Conservation (phyloP, 2,888 invertebrate species). For the Allygus modestus region DNA sequence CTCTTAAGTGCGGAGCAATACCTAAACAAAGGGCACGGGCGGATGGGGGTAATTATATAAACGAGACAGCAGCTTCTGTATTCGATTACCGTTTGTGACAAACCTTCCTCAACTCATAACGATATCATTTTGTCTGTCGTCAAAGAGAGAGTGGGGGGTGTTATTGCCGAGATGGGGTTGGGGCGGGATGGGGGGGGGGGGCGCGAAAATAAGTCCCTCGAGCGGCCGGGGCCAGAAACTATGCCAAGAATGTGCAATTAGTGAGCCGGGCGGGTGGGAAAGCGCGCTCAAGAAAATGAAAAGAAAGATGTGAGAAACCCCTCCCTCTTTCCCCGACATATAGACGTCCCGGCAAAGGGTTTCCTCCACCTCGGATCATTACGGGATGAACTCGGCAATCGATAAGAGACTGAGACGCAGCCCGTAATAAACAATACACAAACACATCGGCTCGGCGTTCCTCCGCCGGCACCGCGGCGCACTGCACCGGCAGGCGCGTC, state of each 20-base stretch:
- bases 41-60: slow-evolving; percentile 42
- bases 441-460: neutral
- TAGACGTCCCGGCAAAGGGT: slow-evolving; percentile 49
- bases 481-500: too few species aligned
- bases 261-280: slow-evolving; percentile 55
- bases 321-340: slow-evolving; percentile 28
- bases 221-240: slow-evolving; percentile 70
- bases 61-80: slow-evolving; percentile 19
- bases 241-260: slow-evolving; percentile 76
- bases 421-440: slow-evolving; percentile 1
- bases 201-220: slow-evolving; percentile 64
- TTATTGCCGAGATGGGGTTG: slow-evolving; percentile 61
- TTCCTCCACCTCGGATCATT: slow-evolving; percentile 34
- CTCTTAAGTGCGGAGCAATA: slow-evolving; percentile 17
- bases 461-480: too few species aligned
- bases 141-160: slow-evolving; percentile 65
- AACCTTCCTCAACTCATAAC: slow-evolving; percentile 59
- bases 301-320: slow-evolving; percentile 65
- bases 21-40: slow-evolving; percentile 21
- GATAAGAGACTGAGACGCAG: neutral
- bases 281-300: slow-evolving; percentile 66
- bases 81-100: slow-evolving; percentile 54
- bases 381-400: slow-evolving; percentile 40
- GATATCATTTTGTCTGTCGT: slow-evolving; percentile 64
- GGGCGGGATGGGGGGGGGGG: slow-evolving; percentile 66